Evolutionary conservation across 2,113 vertebrate species (phyloP).

Genomic region (Oncorhynchus clarkii): DNA sequence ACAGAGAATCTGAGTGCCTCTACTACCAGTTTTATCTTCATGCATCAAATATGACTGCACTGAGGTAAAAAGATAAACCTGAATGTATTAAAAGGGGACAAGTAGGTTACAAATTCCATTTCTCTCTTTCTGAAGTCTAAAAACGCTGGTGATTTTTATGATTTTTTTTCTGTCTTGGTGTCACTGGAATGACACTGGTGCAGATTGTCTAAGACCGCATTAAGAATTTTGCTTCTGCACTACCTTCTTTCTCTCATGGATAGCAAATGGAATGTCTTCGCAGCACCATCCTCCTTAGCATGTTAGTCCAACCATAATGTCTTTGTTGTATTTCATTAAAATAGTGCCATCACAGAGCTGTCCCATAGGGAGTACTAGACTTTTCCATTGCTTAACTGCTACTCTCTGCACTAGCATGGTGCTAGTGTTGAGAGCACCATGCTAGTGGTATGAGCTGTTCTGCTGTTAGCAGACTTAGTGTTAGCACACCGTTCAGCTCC

Average conservation of each 20-base stretch:
- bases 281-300: slow-evolving; percentile 6
- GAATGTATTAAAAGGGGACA: slow-evolving; percentile 12
- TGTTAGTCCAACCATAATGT: slow-evolving; percentile 37
- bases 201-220: slow-evolving; percentile 3
- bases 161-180: no score
- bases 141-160: no score
- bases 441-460: not conserved
- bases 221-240: not conserved
- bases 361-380: not conserved
- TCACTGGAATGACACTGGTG: no score
- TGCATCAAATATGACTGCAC: slow-evolving; percentile 24
- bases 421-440: no score
- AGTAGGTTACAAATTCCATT: slow-evolving; percentile 13
- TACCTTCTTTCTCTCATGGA: slow-evolving; percentile 26
- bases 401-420: not conserved
- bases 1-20: not conserved
- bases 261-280: slow-evolving; percentile 17
- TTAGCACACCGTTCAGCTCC: no score
- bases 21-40: slow-evolving; percentile 16
- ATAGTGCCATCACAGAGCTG: slow-evolving; percentile 16
- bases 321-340: slow-evolving; percentile 26
- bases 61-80: slow-evolving; percentile 2
- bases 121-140: not conserved
- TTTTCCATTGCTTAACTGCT: slow-evolving; percentile 3
- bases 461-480: no score